These are phyloP conservation scores for Aelia acuminata DNA, from an alignment of 2,888 invertebrate genomes.

Conservation along the genomic window DNA sequence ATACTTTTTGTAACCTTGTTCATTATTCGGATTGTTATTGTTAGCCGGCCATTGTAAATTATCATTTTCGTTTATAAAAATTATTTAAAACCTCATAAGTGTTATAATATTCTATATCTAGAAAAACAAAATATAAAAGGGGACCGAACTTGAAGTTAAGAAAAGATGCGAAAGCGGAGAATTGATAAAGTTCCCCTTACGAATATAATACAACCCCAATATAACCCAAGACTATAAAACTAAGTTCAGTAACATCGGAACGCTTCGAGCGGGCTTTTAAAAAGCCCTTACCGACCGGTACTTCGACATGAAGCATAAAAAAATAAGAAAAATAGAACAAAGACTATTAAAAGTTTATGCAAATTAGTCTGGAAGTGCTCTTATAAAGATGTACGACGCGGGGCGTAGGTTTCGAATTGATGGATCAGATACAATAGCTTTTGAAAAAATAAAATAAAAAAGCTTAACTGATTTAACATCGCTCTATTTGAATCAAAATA, in stretches of 20 bases:
- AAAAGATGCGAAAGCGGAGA: background rate
- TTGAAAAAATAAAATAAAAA: background rate
- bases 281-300: background rate
- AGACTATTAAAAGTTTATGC: slow-evolving; percentile 1
- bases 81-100: too few species aligned
- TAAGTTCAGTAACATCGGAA: background rate
- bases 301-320: background rate
- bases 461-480: background rate
- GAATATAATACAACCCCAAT: background rate
- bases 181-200: background rate
- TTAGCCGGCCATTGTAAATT: too few species aligned
- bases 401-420: background rate
- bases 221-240: too few species aligned
- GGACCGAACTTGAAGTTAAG: background rate
- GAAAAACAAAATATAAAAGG: background rate
- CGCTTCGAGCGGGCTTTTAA: background rate
- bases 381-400: background rate
- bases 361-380: background rate
- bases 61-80: too few species aligned
- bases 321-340: background rate
- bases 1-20: too few species aligned
- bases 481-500: background rate
- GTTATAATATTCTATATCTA: too few species aligned
- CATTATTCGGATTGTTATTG: too few species aligned
- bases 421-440: background rate